Percentiles rank a stretch among this genome's conserved stretches.
Conservation (phyloP, 2,113 vertebrate genomes). For the Pandion haliaetus region DNA sequence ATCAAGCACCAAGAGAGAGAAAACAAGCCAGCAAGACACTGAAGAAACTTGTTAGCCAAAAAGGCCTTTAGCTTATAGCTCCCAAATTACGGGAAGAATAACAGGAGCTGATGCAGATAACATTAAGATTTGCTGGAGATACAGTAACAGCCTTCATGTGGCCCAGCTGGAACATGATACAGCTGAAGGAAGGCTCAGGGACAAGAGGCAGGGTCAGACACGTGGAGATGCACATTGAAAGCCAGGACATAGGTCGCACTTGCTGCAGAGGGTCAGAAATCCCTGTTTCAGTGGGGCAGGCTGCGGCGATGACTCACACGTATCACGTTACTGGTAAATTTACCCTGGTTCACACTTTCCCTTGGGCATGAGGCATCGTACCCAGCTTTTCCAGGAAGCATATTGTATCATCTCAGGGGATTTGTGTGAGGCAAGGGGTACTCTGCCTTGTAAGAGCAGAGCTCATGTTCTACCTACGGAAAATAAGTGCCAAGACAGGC, state of each 20-base stretch:
- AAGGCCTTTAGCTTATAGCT: neutral
- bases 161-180: neutral
- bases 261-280: neutral
- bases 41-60: neutral
- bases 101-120: neutral
- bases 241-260: fast-evolving
- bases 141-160: neutral
- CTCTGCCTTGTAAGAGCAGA: neutral
- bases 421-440: neutral
- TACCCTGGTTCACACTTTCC: neutral
- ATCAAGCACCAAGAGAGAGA: neutral
- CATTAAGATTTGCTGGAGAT: neutral
- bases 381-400: neutral
- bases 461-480: neutral
- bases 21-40: neutral
- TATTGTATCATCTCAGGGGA: neutral
- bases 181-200: neutral
- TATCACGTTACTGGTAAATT: neutral
- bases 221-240: neutral
- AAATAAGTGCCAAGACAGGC: neutral
- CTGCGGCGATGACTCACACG: fast-evolving
- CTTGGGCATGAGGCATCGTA: neutral
- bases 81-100: neutral
- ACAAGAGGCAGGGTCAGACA: neutral
- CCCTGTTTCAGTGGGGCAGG: neutral